Percentiles rank a stretch among this genome's conserved stretches.
Conservation (phyloP, 2,888 invertebrate species). For the Harpalus rubripes region DNA sequence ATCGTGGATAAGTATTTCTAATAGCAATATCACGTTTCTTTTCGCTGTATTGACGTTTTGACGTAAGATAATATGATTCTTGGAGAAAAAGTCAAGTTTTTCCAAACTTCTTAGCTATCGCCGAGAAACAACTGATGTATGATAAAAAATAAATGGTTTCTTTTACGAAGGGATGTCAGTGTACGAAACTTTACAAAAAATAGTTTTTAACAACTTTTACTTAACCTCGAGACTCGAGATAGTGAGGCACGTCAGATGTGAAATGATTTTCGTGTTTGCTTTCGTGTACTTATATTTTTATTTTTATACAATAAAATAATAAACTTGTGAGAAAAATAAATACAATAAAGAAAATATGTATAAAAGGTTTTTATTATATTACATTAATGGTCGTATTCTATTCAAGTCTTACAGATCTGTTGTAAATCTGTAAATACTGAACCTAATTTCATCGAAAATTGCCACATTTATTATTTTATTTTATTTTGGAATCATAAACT, state of each 20-base stretch:
- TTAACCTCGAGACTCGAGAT: not conserved
- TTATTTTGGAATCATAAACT: no score
- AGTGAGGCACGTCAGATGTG: not conserved
- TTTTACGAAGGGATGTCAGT: constrained; percentile 4
- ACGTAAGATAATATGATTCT: constrained; percentile 43
- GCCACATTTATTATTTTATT: no score
- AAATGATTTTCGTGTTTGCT: not conserved
- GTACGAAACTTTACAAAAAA: constrained; percentile 28
- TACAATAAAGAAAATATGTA: no score
- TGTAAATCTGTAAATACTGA: no score
- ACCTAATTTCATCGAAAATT: no score
- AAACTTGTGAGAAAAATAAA: no score
- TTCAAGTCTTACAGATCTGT: no score
- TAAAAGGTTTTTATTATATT: constrained; percentile 25
- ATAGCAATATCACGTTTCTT: constrained; percentile 38
- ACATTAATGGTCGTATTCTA: not conserved
- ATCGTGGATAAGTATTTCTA: constrained; percentile 17
- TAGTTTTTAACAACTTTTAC: constrained; percentile 23
- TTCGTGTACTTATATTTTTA: not conserved
- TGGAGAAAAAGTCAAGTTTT: constrained; percentile 24
- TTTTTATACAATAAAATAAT: not conserved
- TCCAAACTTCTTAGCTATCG: constrained; percentile 13
- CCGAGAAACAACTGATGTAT: constrained; percentile 34
- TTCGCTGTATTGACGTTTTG: constrained; percentile 44
- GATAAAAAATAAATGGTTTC: constrained; percentile 46